phyloP scores from a whole-genome alignment of 2,797 vertebrate species.

The Mormyrops attenuatus region DNA sequence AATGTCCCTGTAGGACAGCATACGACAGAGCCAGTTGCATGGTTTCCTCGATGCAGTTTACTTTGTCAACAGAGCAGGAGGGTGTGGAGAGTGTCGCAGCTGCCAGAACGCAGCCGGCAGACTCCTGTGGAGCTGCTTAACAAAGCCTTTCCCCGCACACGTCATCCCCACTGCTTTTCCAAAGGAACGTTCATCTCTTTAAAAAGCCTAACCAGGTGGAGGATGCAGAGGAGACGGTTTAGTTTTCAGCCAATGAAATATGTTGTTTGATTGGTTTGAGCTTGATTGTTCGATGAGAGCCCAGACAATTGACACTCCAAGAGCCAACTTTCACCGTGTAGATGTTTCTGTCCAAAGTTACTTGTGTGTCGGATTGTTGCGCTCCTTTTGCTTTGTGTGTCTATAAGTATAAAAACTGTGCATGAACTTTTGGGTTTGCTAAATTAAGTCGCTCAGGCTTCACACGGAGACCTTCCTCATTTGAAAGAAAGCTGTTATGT shows the following conservation, averaged over 20 bases:
- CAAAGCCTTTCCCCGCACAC: not conserved
- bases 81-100: slow-evolving; percentile 25
- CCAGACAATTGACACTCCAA: not conserved
- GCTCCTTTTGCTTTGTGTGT: not conserved
- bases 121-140: not conserved
- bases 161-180: not conserved
- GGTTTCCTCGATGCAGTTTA: slow-evolving; percentile 39
- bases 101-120: not conserved
- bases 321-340: not conserved
- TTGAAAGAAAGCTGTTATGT: not conserved
- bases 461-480: not conserved
- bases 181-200: not conserved
- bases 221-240: not conserved
- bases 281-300: not conserved
- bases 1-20: slow-evolving; percentile 30
- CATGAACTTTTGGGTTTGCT: not conserved
- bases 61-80: slow-evolving; percentile 40
- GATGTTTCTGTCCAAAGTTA: not conserved
- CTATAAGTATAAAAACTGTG: not conserved
- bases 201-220: not conserved
- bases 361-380: not conserved
- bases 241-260: not conserved
- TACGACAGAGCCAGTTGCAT: slow-evolving; percentile 37
- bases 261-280: not conserved
- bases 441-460: not conserved